phyloP scores from a whole-genome alignment of 2,888 invertebrate species.

The Amorpha juglandis region DNA sequence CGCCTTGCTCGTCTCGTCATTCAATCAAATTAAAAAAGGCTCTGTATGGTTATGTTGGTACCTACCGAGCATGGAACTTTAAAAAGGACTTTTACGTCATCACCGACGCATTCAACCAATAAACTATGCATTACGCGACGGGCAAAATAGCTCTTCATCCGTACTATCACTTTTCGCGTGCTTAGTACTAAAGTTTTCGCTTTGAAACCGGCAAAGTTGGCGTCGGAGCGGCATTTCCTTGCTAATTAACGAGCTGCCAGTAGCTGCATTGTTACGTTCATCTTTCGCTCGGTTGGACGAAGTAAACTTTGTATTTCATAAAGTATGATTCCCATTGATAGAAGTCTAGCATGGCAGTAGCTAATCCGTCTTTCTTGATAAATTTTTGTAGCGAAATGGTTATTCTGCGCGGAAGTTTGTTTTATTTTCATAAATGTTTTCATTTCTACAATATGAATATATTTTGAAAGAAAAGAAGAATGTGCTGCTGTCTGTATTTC shows the following conservation, averaged over 20 bases:
- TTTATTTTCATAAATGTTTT: background rate
- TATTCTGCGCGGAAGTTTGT: background rate
- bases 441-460: too few relatives aligned
- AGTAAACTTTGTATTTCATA: constrained; percentile 50
- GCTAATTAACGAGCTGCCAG: constrained; percentile 64
- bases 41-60: background rate
- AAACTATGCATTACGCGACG: constrained; percentile 31
- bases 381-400: background rate
- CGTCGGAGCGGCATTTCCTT: constrained; percentile 55
- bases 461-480: too few relatives aligned
- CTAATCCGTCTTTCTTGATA: background rate
- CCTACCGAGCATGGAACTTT: background rate
- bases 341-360: constrained; percentile 27
- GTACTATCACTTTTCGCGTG: constrained; percentile 58
- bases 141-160: constrained; percentile 36
- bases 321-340: constrained; percentile 25
- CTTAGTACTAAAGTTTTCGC: constrained; percentile 60
- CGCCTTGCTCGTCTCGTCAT: too few relatives aligned
- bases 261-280: constrained; percentile 60
- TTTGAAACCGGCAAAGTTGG: constrained; percentile 55
- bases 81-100: background rate
- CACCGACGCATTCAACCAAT: constrained; percentile 28
- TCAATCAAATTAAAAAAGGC: background rate
- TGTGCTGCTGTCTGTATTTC: too few relatives aligned
- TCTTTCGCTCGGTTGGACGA: constrained; percentile 46